A percentile compares a stretch with the other conserved stretches of the same genome.
Evolutionary conservation across 35 echinoderm and acorn worm genomes (phyloP).

Genomic region (Amphiura filiformis): DNA sequence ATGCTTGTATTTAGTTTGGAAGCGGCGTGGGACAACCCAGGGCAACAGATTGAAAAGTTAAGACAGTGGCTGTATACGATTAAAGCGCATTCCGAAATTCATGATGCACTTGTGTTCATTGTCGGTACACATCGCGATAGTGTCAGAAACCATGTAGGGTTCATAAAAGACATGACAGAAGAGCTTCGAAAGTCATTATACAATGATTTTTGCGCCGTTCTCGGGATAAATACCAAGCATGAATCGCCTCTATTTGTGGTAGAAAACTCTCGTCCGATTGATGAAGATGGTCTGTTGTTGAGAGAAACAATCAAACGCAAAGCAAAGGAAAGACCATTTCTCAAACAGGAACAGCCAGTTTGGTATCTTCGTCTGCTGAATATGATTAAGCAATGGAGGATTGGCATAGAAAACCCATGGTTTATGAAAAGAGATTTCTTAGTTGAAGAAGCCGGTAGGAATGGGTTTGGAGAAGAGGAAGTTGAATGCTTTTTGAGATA

Average conservation of each 20-base stretch:
- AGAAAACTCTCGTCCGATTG: no score
- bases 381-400: neutral
- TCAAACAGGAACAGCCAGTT: no score
- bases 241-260: neutral
- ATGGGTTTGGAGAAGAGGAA: neutral
- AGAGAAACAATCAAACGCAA: neutral
- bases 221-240: slow-evolving; percentile 10
- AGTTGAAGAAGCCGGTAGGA: neutral
- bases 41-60: slow-evolving; percentile 8
- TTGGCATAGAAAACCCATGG: neutral
- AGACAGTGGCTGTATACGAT: slow-evolving; percentile 19
- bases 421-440: neutral
- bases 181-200: neutral
- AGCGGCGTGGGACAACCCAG: neutral
- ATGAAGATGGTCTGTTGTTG: neutral
- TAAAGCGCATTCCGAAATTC: slow-evolving; percentile 15
- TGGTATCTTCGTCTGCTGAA: no score
- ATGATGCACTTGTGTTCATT: slow-evolving; percentile 28
- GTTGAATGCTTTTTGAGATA: neutral
- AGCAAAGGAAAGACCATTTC: no score
- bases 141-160: neutral
- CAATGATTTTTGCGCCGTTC: neutral
- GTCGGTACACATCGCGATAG: slow-evolving; percentile 47
- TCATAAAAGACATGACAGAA: neutral
- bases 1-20: slow-evolving; percentile 20